Conservation (phyloP, 2,888 invertebrate species). For the Spisula solida region DNA sequence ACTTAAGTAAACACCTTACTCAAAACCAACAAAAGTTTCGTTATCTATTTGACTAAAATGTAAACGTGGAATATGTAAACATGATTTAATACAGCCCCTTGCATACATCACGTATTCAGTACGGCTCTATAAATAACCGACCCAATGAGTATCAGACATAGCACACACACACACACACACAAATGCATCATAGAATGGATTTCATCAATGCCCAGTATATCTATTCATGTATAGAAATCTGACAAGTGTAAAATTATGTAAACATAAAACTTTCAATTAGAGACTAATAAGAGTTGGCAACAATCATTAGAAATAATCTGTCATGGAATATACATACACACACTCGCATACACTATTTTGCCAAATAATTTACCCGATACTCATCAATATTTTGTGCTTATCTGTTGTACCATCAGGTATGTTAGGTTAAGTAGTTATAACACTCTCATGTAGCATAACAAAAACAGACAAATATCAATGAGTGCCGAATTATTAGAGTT, state of each 20-base stretch:
- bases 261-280: not conserved
- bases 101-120: not conserved
- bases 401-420: no score
- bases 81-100: not conserved
- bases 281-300: not conserved
- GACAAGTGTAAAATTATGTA: not conserved
- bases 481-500: no score
- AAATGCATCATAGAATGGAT: constrained; percentile 13
- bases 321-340: not conserved
- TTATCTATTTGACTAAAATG: not conserved
- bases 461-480: no score
- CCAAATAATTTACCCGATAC: no score
- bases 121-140: not conserved
- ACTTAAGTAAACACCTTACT: not conserved
- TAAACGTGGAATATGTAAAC: not conserved
- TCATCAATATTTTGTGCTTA: no score
- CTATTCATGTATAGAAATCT: not conserved
- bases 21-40: not conserved
- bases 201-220: constrained; percentile 13
- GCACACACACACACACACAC: no score
- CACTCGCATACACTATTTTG: not conserved
- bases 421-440: no score
- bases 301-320: not conserved
- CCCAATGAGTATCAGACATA: not conserved
- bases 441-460: no score